Evolutionary conservation across 2,888 invertebrate genomes (phyloP).

Genomic region (Diarsia brunnea): DNA sequence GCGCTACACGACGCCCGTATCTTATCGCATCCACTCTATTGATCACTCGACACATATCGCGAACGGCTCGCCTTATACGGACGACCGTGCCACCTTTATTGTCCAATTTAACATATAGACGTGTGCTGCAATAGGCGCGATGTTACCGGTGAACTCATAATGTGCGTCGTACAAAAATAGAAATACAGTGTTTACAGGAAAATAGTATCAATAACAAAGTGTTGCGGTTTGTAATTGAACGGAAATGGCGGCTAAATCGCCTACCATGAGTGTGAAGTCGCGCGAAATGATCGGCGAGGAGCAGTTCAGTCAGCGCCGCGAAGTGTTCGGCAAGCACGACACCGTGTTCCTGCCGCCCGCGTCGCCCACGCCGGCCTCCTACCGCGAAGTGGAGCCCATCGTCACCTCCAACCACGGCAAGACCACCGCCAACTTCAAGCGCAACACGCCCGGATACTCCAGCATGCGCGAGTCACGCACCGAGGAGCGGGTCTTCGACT

Average conservation of each 20-base stretch:
- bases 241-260: constrained; percentile 89
- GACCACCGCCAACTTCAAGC: constrained; percentile 86
- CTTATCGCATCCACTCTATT: constrained; percentile 89
- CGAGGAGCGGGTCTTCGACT: constrained; percentile 83
- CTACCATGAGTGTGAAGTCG: constrained; percentile 87
- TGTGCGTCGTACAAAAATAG: constrained; percentile 89
- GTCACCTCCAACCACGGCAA: constrained; percentile 87
- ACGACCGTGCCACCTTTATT: constrained; percentile 88
- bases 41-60: constrained; percentile 89
- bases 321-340: constrained; percentile 89
- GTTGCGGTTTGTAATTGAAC: constrained; percentile 90
- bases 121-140: constrained; percentile 85
- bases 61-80: constrained; percentile 87
- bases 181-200: constrained; percentile 89
- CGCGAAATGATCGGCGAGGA: constrained; percentile 88
- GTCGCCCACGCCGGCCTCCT: constrained; percentile 80
- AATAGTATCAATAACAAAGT: constrained; percentile 89
- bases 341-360: constrained; percentile 87
- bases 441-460: constrained; percentile 85
- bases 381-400: constrained; percentile 83
- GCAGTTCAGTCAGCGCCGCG: constrained; percentile 89
- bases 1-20: constrained; percentile 84
- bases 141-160: constrained; percentile 90
- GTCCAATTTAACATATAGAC: constrained; percentile 86
- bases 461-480: constrained; percentile 87